Base-by-base conservation (phyloP, 2,888 invertebrate genomes). In the Microplitis deprimator region DNA sequence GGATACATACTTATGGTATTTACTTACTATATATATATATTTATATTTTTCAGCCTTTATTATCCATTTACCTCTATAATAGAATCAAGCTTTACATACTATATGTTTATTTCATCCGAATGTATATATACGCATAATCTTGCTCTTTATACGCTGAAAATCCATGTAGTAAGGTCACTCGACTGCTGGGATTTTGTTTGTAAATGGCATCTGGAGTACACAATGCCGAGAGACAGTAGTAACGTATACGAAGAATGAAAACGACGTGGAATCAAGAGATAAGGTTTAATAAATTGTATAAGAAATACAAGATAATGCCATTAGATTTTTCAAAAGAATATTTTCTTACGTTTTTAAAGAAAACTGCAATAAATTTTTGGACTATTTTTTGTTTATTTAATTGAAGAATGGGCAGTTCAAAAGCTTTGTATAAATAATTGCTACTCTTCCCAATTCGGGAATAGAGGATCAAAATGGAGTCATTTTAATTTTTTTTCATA, bases 121-220 rank as follows among this genome's bases (percentile, higher is more conserved):
- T 40, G 68, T 39, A 40, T 38, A 38, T 40, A 68, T 40, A 68
- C 41, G 40, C 16, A 68, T 68, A 68, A 65, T 65, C 65, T 65
- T 65, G 20, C n/a, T 17, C 68, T 68, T 68, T 68, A 68, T n/a
- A 40, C 68, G 41, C 38, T 68, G 8, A 39, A 68, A 62, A 68
- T 68, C 39, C 40, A 40, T 40, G 68, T n/a, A 40, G 29, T 68
- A 39, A 40, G 68, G 38, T 68, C 41, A 68, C 41, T 68, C n/a
- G 68, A 68, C 41, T 50, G 50, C 50, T 68, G 68, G 41, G 41
- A 68, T 40, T 68, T 68, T 13, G 65, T 29, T 65, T 65, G 65
- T 65, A 65, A 65, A 65, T 65, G 38, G 38, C 29, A 65, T 65
- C 29, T 29, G 10, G 20, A 65, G 65, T 65, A 65, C 50, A 50